phyloP scores from a whole-genome alignment of 2,888 invertebrate genomes.

The Aleiodes alternator region DNA sequence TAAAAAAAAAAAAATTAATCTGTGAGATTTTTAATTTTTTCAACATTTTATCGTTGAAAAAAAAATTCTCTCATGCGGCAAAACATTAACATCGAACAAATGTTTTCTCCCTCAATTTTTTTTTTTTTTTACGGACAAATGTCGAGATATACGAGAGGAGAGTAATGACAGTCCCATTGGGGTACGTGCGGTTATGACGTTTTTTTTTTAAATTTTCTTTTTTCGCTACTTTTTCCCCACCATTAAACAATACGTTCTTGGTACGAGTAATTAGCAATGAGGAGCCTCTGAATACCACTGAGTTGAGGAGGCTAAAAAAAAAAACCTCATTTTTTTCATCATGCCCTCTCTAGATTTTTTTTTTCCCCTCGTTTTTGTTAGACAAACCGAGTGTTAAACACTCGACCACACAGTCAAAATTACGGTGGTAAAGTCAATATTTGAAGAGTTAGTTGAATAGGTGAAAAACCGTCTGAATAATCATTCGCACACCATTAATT shows the following conservation, averaged over 20 bases:
- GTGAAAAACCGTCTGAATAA: background rate
- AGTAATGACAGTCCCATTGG: conserved; percentile 5
- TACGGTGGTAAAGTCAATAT: conserved; percentile 17
- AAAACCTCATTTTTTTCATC: background rate
- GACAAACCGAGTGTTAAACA: conserved; percentile 9
- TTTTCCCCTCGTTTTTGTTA: background rate
- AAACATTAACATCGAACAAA: conserved; percentile 3
- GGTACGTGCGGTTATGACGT: background rate
- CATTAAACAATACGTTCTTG: conserved; percentile 14
- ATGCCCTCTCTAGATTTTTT: background rate
- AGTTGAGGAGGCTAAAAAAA: background rate
- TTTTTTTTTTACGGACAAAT: background rate
- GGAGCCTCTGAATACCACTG: background rate
- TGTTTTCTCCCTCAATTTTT: background rate
- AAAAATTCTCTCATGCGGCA: conserved; percentile 18
- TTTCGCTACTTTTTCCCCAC: conserved; percentile 13
- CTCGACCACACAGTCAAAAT: conserved; percentile 18
- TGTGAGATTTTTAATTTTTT: background rate
- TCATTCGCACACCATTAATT: conserved; percentile 26
- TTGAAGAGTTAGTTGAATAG: conserved; percentile 5
- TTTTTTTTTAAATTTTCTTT: conserved; percentile 3
- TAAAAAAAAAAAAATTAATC: background rate
- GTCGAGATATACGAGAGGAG: conserved; percentile 19
- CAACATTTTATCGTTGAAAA: background rate
- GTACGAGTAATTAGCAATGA: conserved; percentile 17